Evolutionary conservation across 2,113 vertebrate genomes (phyloP), one percentile per base, ranked within the genome.

Genomic region (Zosterops japonicus): DNA sequence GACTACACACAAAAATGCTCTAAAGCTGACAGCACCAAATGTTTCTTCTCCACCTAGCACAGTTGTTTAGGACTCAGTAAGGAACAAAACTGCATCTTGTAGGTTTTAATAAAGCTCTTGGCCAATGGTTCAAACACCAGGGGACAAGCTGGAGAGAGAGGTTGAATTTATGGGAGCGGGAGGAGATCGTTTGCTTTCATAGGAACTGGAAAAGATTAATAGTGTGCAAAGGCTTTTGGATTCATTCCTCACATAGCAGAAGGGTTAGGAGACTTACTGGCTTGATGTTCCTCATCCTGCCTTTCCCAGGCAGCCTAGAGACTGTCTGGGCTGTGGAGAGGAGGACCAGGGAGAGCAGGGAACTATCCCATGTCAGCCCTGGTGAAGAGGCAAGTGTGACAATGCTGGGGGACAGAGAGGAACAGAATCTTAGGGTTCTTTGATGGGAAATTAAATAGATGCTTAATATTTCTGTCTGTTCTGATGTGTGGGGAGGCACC

Each of bases 51-150:
- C 89, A 92, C 77, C 81, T 95, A 90, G 71, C 52, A 6, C 76
- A 46, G 86, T 92, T 94, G 87, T 92, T 94, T 91, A 90, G 89
- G 93, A 87, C 71, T 92, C 27, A 8, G 75, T 87, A 63, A 75
- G 80, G 74, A 94, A 94, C 44, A 92, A 83, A 95, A 88, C 87
- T 87, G 89, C 83, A 78, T 87, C 89, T 94, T 87, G 89, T 89
- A 96, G 65, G 52, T 96, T 96, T 95, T 96, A 96, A 96, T 95
- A 96, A 93, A 95, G 91, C 64, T 87, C 87, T 89, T 95, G 91
- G 95, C 60, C 0, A 95, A 36, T 60, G 84, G 91, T 89, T 97
- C 95, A 95, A 95, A 93, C 92, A 50, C 75, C 57, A 71, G 55
- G 31, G 44, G 57, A 69, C 42, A 44, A 76, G 63, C 3, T 11